Evolutionary conservation across 2,113 vertebrate species (phyloP), one percentile per base, ranked within the genome.

Genomic region (Barbus barbus): DNA sequence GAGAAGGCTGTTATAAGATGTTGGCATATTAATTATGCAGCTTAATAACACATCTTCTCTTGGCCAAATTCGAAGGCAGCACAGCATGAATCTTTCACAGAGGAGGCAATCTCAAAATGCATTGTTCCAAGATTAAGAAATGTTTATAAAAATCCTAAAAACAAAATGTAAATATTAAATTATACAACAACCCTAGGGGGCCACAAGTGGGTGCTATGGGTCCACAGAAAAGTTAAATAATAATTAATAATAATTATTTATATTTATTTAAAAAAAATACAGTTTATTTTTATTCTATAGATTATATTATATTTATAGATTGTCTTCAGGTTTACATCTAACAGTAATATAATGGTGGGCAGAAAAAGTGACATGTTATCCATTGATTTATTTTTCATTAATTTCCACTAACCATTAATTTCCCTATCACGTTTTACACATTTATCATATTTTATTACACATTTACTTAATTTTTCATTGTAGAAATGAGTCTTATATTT

Each of bases 1-100:
- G 71, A 46, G n/a, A 75, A 18, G 44, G 44, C 44, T 75, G 38
- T 76, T 53, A 22, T 76, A 53, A 53, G 28, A 76, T 48, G 73
- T 53, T 51, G 28, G 18, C 2, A 31, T 76, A 7, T 76, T 33
- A 76, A 76, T 53, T 76, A 76, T 53, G 46, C 46, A 31, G 73
- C 9, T 26, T 33, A 31, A 48, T 33, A 51, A 76, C 14, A 75
- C 16, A 38, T 71, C 36, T 75, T 53, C 26, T 76, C 18, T 3
- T n/a, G 4, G 73, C 48, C 46, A 53, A 48, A 31, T 53, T 33
- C 4, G 9, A 31, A 76, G 48, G 18, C 26, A 53, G 26, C 73
- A 76, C 73, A 76, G 73, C 46, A 31, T 33, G 73, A 53, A 38
- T 33, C 46, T 2, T 11, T 51, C 7, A 0, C 73, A 53, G 24